phyloP scores from a whole-genome alignment of 2,113 vertebrate species.

The Colius striatus region DNA sequence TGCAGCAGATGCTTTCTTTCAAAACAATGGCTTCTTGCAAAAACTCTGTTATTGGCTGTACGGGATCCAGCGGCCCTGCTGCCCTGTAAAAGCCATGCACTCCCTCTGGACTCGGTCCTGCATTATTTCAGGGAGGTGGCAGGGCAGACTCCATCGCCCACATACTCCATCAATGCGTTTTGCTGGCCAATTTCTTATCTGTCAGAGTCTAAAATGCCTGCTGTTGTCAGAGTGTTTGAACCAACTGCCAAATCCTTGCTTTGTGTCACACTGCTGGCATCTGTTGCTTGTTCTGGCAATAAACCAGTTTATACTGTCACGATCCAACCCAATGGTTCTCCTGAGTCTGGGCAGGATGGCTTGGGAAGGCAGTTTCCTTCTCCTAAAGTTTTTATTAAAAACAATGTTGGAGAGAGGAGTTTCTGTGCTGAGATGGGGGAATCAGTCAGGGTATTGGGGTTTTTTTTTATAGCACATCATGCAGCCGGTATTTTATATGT shows the following conservation, averaged over 20 bases:
- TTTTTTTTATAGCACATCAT: neutral
- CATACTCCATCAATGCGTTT: constrained; percentile 51
- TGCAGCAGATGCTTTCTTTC: neutral
- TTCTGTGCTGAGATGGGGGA: constrained; percentile 20
- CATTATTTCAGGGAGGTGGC: constrained; percentile 46
- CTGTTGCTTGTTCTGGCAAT: constrained; percentile 64
- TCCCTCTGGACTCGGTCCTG: constrained; percentile 12
- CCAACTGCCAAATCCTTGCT: constrained; percentile 60
- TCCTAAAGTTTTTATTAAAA: constrained; percentile 53
- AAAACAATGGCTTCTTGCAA: constrained; percentile 12
- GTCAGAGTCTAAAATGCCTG: constrained; percentile 59
- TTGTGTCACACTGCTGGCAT: constrained; percentile 55
- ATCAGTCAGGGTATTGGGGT: neutral
- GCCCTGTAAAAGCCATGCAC: neutral
- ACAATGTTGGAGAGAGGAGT: constrained; percentile 31
- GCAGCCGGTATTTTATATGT: neutral
- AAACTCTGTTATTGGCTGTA: neutral
- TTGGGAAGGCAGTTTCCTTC: constrained; percentile 2
- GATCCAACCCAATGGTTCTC: constrained; percentile 49
- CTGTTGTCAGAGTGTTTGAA: constrained; percentile 60
- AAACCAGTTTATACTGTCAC: constrained; percentile 61
- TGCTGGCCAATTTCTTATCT: constrained; percentile 66
- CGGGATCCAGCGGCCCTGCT: neutral
- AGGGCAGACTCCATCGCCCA: constrained; percentile 4
- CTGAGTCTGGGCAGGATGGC: constrained; percentile 6